Evolutionary conservation across 2,113 vertebrate genomes (phyloP), one percentile per base, ranked within the genome.

Genomic region (Buteo buteo): DNA sequence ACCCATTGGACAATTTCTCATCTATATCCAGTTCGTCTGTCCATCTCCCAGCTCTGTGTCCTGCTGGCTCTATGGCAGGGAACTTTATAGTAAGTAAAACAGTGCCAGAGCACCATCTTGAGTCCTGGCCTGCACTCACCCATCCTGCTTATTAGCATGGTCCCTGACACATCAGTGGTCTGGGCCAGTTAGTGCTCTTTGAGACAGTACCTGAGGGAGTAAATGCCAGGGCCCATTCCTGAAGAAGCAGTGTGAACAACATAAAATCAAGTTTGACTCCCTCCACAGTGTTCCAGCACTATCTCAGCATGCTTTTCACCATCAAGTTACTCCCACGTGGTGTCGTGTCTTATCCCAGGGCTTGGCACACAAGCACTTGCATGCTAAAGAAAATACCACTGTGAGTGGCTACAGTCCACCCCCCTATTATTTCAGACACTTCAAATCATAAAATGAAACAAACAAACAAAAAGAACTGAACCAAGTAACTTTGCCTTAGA

Each of bases 71-170:
- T 76, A 10, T 2, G 8, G 24, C 20, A 88, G 38, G 42, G 29
- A 61, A 59, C 32, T 90, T 59, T 72, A 25, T 38, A 54, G 11
- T 26, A 62, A 58, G 12, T 29, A 47, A 64, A 92, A 38, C 8
- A 18, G 15, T 21, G 9, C 13, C 29, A 76, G 26, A 69, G n/a
- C 62, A 80, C 13, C 49, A 72, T 7, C 38, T 34, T 74, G 16
- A 44, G 47, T 80, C 34, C 12, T 45, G 28, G 29, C 25, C 32
- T 61, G 26, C 16, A 9, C 14, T 69, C 47, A 32, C 32, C 40
- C 32, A 19, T 44, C 17, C 24, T 1, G 0, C 26, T 73, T 49
- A 29, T 32, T 61, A 29, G 11, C 2, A 1, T 55, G 40, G 20
- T 44, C 36, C 36, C 21, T 73, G 29, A 52, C 20, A 28, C 22